Base-by-base conservation (phyloP, 2,113 vertebrate genomes). In the Cyphomyrus discorhynchus region DNA sequence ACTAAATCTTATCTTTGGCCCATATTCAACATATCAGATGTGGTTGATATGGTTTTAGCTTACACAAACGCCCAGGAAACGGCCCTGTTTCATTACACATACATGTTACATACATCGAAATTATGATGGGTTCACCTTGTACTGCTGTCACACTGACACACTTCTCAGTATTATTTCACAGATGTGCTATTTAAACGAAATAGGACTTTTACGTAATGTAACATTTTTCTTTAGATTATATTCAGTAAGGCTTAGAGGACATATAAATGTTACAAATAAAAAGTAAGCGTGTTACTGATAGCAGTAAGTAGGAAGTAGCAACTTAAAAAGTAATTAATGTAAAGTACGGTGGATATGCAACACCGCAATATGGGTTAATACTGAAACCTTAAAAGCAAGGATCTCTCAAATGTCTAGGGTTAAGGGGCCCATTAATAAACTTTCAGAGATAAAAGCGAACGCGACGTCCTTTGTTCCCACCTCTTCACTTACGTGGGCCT, bases 381-480 rank as follows among this genome's bases (percentile, higher is more conserved):
- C 87, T 89, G 21, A 49, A 90, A 58, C 90, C 80, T 35, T 49
- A 83, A 87, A 83, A 90, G 89, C 58, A 89, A 91, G 90, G 88
- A 90, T 84, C 70, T 89, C 89, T 88, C 88, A 46, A 88, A 90
- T 91, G 91, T 88, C 39, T 19, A 31, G 90, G 93, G 93, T 92
- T 90, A 91, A 92, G 93, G 92, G 93, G 88, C 77, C 89, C 62
- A 88, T 94, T 96, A 95, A 96, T 96, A 95, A 94, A 95, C 93
- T 90, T 87, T 92, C 91, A 92, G 91, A 92, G 93, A 95, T 93
- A 94, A 94, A 94, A 92, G 93, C 89, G 70, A 94, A 94, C 89
- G 87, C 92, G 93, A 90, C 91, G 85, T 93, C 94, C 93, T 96
- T 96, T 96, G 94, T 95, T 92, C 93, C 66, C 89, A 90, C 94